phyloP scores from a whole-genome alignment of 2,797 vertebrate genomes.

The Helostoma temminkii region DNA sequence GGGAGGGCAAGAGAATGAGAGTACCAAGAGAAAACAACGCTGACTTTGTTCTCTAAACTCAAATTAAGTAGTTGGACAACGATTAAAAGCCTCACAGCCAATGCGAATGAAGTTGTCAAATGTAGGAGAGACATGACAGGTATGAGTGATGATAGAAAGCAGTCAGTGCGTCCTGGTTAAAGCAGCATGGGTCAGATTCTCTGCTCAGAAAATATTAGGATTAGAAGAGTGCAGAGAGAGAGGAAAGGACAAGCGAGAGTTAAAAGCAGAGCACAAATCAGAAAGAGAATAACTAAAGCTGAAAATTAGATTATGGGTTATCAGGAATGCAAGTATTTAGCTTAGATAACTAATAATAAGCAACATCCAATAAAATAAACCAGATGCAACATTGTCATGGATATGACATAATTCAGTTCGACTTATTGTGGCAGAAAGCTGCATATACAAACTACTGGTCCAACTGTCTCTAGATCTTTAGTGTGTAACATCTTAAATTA shows the following conservation, averaged over 20 bases:
- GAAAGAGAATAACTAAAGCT: slow-evolving; percentile 13
- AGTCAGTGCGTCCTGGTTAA: slow-evolving; percentile 33
- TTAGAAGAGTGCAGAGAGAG: slow-evolving; percentile 56
- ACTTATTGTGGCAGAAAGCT: neutral
- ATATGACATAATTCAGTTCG: neutral
- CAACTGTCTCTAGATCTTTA: neutral
- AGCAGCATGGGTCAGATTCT: slow-evolving; percentile 57
- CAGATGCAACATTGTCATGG: neutral
- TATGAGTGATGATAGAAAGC: slow-evolving; percentile 43
- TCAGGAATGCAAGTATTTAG: slow-evolving; percentile 37
- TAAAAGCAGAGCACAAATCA: slow-evolving; percentile 52
- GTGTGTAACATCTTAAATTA: neutral
- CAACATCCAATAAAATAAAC: slow-evolving; percentile 10
- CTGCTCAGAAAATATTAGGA: slow-evolving; percentile 46
- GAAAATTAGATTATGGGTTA: slow-evolving; percentile 21
- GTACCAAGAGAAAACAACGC: slow-evolving; percentile 27
- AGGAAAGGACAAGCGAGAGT: slow-evolving; percentile 7
- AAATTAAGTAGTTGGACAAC: slow-evolving; percentile 30
- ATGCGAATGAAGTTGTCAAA: slow-evolving; percentile 37
- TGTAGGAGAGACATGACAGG: slow-evolving; percentile 26
- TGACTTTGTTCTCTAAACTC: slow-evolving; percentile 20
- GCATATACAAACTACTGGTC: neutral
- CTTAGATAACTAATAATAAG: slow-evolving; percentile 21
- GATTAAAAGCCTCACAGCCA: slow-evolving; percentile 18
- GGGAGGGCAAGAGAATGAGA: slow-evolving; percentile 46